phyloP scores from a whole-genome alignment of 2,888 invertebrate genomes.

The Empis livida region DNA sequence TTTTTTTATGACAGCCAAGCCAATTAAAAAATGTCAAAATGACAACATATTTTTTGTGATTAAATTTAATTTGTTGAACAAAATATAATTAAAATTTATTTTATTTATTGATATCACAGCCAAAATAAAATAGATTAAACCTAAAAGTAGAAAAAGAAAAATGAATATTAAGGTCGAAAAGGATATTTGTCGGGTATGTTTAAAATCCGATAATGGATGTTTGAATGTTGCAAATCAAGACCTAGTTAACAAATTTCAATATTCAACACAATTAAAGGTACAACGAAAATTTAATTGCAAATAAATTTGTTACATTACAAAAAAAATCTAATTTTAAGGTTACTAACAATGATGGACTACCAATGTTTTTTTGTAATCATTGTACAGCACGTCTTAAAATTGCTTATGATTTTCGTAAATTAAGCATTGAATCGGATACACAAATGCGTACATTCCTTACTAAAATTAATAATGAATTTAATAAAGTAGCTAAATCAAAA shows the following conservation, averaged over 20 bases:
- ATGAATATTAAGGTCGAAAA: conserved; percentile 26
- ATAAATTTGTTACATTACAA: neutral
- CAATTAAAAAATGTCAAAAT: too few species aligned
- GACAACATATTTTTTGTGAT: too few species aligned
- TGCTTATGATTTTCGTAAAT: conserved; percentile 21
- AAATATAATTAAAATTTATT: too few species aligned
- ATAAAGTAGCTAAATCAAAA: conserved; percentile 6
- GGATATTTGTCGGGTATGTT: conserved; percentile 24
- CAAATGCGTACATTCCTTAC: conserved; percentile 21
- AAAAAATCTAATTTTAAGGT: conserved; percentile 15
- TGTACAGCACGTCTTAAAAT: conserved; percentile 21
- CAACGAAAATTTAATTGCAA: neutral
- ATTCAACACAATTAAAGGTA: conserved; percentile 23
- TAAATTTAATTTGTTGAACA: too few species aligned
- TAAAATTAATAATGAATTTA: conserved; percentile 22
- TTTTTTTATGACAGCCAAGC: too few species aligned
- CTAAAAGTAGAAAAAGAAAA: too few species aligned
- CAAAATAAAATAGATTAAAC: too few species aligned
- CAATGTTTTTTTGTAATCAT: conserved; percentile 20
- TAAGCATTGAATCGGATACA: conserved; percentile 21
- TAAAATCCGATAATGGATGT: conserved; percentile 19
- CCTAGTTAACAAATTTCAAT: conserved; percentile 21
- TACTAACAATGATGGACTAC: conserved; percentile 20
- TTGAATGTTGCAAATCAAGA: conserved; percentile 9
- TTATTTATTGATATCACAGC: too few species aligned